These are phyloP conservation scores for Acrobasis repandana DNA, from an alignment of 2,888 invertebrate genomes.

Conservation along the genomic window DNA sequence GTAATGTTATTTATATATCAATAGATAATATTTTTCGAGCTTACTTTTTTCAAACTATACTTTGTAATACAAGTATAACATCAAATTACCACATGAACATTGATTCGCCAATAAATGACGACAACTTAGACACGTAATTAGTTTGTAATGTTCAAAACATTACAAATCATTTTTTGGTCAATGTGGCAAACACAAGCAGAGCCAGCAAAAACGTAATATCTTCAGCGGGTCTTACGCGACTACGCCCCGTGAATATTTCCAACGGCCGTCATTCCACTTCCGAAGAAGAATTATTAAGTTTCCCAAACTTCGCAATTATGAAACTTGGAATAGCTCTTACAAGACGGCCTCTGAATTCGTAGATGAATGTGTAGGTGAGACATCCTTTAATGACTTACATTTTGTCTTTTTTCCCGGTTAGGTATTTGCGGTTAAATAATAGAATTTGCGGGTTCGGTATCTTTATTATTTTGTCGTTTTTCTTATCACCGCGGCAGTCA, in stretches of 20 bases:
- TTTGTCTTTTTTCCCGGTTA: neutral
- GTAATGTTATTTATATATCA: too few species aligned
- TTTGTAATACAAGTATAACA: too few species aligned
- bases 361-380: constrained; percentile 76
- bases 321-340: constrained; percentile 81
- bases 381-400: constrained; percentile 45
- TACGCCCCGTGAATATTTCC: constrained; percentile 80
- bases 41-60: too few species aligned
- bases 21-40: too few species aligned
- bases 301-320: constrained; percentile 82
- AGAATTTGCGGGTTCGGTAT: too few species aligned
- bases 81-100: too few species aligned
- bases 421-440: too few species aligned
- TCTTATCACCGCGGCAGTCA: too few species aligned
- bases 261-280: constrained; percentile 79
- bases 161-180: neutral
- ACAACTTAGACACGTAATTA: too few species aligned
- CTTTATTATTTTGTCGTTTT: too few species aligned
- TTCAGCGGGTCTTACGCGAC: constrained; percentile 62
- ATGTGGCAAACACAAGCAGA: neutral
- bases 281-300: constrained; percentile 83
- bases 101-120: too few species aligned
- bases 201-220: constrained; percentile 49
- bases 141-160: neutral
- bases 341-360: constrained; percentile 81